Base-by-base conservation (phyloP, 2,888 invertebrate genomes). In the Carterocephalus palaemon region DNA sequence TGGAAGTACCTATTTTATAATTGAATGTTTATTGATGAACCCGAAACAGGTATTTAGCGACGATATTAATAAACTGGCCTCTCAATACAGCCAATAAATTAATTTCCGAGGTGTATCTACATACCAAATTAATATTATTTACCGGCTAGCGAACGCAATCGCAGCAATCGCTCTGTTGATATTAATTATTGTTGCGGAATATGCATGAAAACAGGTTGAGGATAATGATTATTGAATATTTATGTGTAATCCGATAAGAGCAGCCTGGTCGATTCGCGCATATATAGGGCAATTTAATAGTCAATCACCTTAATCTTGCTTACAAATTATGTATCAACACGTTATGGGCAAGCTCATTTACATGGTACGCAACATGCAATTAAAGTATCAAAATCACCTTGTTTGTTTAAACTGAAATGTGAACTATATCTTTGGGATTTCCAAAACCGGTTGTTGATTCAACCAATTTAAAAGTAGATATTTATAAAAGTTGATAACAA, bases 281-380 rank as follows among this genome's bases (percentile, higher is more conserved):
- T 57, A 60, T 62, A 60, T 58, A 53, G 54, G 53, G 53, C 60
- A 60, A 62, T 65, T 60, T 31, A 45, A 45, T 45, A 45, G 37
- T 45, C 38, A 38, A 45, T 45, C 31, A 40, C 31, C 45, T 45
- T 32, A 45, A 45, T 38, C 37, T 45, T 32, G 45, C 38, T 45
- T 24, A 45, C 45, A 45, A 31, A 31, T 45, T 45, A 38, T 38
- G 31, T 32, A 45, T 38, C 26, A 24, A 32, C 19, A 23, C 31
- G 32, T 32, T 38, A 38, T 38, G 36, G 23, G 26, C 24, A 32
- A 38, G 24, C 17, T 45, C 15, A 38, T 45, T 45, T 32, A 45
- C 45, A 36, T 43, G 19, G 28, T 28, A 32, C 31, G 24, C n/a
- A n/a, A 45, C 38, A 24, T 19, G 38, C 31, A 15, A 32, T 38